phyloP scores from a whole-genome alignment of 1,140 invertebrate genomes.

The Lasioglossum baleicum region DNA sequence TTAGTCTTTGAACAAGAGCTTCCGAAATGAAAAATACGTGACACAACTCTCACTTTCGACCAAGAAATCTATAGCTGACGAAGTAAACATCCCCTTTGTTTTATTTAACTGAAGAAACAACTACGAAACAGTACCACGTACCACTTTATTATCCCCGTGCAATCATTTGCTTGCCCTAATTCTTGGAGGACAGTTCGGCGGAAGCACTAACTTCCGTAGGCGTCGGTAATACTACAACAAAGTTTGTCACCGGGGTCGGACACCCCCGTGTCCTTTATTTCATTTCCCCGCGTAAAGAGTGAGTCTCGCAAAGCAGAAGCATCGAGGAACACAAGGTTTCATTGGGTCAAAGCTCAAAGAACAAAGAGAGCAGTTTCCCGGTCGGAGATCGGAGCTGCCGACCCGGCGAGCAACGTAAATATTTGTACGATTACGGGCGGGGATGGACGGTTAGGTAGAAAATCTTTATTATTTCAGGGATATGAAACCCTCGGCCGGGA shows the following conservation, averaged over 20 bases:
- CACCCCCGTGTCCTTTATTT: not conserved
- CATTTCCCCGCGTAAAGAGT: not conserved
- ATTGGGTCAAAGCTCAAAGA: constrained; percentile 1
- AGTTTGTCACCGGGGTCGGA: not conserved
- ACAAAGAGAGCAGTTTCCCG: not conserved
- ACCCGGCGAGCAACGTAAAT: constrained; percentile 34
- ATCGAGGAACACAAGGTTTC: not conserved
- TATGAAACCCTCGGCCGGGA: constrained; percentile 21
- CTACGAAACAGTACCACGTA: too few species aligned
- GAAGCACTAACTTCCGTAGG: too few species aligned
- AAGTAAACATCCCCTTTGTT: too few species aligned
- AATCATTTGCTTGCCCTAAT: too few species aligned
- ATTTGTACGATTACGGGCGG: constrained; percentile 46
- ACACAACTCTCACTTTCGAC: too few species aligned
- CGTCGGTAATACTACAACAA: not conserved
- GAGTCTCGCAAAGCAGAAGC: not conserved
- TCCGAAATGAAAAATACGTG: too few species aligned
- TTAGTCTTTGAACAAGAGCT: too few species aligned
- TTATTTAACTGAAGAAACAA: too few species aligned
- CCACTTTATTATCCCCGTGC: too few species aligned
- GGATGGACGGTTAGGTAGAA: not conserved
- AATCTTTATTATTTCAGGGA: constrained; percentile 61
- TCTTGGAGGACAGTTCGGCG: too few species aligned
- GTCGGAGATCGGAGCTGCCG: not conserved
- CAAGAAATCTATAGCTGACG: too few species aligned